A percentile compares a stretch with the other conserved stretches of the same genome.
Conservation (phyloP, 2,113 vertebrate species). For the Archilochus colubris region DNA sequence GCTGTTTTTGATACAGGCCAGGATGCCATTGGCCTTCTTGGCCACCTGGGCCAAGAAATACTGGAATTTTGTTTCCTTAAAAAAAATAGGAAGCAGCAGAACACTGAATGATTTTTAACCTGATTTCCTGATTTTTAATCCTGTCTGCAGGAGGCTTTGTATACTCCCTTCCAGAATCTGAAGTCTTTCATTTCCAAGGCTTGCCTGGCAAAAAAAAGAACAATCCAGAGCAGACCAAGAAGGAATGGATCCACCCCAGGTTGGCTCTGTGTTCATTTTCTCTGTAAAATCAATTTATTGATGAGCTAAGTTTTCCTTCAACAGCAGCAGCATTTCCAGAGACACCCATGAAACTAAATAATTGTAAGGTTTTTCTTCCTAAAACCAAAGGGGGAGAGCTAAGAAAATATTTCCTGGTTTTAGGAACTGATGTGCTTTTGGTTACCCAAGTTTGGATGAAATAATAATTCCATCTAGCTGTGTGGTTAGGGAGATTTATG, state of each 20-base stretch:
- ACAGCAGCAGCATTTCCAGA: neutral
- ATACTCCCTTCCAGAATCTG: slow-evolving; percentile 80
- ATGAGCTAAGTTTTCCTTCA: neutral
- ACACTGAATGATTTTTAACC: neutral
- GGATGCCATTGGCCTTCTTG: too few relatives aligned
- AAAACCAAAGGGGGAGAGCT: neutral
- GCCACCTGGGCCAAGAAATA: too few relatives aligned
- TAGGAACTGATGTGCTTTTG: neutral
- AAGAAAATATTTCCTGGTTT: neutral
- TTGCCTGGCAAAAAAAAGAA: slow-evolving; percentile 78
- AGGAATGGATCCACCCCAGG: slow-evolving; percentile 64
- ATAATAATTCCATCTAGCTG: neutral
- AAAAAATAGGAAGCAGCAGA: neutral
- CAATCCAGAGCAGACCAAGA: slow-evolving; percentile 74
- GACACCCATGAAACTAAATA: neutral
- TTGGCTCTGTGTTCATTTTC: slow-evolving; percentile 37
- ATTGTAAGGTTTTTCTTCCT: neutral
- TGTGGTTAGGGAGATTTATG: neutral
- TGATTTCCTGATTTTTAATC: neutral
- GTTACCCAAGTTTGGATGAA: neutral
- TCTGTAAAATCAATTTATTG: neutral
- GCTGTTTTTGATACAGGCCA: too few relatives aligned
- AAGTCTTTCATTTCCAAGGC: slow-evolving; percentile 80
- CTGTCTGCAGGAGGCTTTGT: slow-evolving; percentile 77
- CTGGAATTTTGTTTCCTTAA: neutral